Percentiles rank a stretch among this genome's conserved stretches.
These are phyloP conservation scores for Balaenoptera acutorostrata DNA, from an alignment of 2,113 vertebrate species.

Conservation along the genomic window DNA sequence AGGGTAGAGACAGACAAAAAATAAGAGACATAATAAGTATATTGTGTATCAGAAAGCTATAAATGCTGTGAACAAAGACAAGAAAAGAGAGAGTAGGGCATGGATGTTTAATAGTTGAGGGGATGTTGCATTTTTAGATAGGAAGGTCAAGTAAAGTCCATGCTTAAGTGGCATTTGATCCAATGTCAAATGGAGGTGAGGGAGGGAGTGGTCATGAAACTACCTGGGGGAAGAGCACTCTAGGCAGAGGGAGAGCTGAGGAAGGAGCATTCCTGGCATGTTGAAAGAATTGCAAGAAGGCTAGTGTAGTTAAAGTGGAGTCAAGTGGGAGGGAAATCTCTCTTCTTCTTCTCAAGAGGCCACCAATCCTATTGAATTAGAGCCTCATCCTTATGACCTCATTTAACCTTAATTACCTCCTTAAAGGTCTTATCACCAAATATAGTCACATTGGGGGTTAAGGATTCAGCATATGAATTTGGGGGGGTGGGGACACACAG, in stretches of 20 bases:
- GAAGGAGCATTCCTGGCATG: neutral
- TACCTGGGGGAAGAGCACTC: neutral
- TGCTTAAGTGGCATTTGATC: neutral
- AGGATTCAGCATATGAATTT: neutral
- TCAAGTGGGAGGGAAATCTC: neutral
- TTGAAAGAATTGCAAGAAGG: neutral
- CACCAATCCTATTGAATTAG: neutral
- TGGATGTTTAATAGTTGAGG: neutral
- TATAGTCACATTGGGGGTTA: neutral
- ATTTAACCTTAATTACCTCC: neutral
- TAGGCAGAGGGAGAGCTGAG: neutral
- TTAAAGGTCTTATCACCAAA: neutral
- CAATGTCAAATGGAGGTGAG: neutral
- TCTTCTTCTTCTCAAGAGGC: neutral
- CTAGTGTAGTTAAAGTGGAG: neutral
- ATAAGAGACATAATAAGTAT: neutral
- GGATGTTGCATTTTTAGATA: neutral
- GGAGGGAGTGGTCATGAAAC: neutral
- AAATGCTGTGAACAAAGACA: neutral
- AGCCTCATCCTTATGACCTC: neutral
- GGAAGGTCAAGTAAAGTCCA: neutral
- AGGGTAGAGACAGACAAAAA: neutral
- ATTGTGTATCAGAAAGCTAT: neutral
- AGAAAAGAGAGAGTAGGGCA: neutral
- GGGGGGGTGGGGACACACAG: neutral